Conservation (phyloP, 2,888 invertebrate genomes). For the Chamaedrilus cognettii region DNA sequence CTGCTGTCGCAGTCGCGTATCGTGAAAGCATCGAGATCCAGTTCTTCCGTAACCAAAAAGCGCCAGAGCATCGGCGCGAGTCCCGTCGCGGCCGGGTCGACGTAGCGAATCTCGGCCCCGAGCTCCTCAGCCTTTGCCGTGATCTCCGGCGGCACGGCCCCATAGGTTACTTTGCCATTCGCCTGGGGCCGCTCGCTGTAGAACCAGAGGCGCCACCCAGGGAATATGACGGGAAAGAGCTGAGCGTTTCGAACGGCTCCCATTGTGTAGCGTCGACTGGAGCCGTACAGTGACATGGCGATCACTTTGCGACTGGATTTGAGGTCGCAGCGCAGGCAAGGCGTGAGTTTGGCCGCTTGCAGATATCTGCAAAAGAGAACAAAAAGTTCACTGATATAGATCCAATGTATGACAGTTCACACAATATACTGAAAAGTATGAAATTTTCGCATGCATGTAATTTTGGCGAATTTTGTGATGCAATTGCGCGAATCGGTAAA, state of each 20-base stretch:
- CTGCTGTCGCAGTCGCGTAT: constrained; percentile 19
- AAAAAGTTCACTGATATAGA: background rate
- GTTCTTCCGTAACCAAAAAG: constrained; percentile 18
- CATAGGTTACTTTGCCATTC: background rate
- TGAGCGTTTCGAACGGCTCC: constrained; percentile 20
- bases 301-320: constrained; percentile 5
- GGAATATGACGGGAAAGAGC: constrained; percentile 19
- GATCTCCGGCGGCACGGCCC: constrained; percentile 5
- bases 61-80: constrained; percentile 25
- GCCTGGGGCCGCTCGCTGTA: constrained; percentile 3
- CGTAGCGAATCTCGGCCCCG: constrained; percentile 9
- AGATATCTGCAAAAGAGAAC: constrained; percentile 4
- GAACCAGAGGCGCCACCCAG: constrained; percentile 17
- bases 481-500: no score
- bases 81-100: background rate
- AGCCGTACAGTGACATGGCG: constrained; percentile 19
- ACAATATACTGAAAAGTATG: no score
- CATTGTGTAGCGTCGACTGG: constrained; percentile 6
- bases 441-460: no score
- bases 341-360: background rate
- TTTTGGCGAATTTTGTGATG: no score
- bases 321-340: constrained; percentile 13
- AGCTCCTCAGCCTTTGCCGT: background rate
- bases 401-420: no score
- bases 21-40: constrained; percentile 13